A percentile compares a stretch with the other conserved stretches of the same genome.
phyloP scores from a whole-genome alignment of 37 sponge, comb jelly and placozoan genomes.

The Tethya wilhelma region DNA sequence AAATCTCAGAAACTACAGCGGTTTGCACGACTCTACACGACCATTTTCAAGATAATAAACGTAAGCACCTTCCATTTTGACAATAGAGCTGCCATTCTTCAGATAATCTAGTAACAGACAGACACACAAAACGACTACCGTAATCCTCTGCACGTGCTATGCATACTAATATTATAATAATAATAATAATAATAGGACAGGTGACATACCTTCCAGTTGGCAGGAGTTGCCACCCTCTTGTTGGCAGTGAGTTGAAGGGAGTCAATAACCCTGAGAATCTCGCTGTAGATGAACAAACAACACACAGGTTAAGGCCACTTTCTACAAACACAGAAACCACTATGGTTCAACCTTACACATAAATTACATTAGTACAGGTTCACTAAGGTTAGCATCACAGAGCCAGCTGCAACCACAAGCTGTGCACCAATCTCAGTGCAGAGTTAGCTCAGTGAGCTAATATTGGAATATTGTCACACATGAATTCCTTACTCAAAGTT shows the following conservation, averaged over 20 bases:
- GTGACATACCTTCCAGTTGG: constrained; percentile 87
- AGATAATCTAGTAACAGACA: too few species aligned
- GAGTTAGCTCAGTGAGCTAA: background rate
- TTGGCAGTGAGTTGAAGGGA: constrained; percentile 94
- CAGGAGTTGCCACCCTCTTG: constrained; percentile 99
- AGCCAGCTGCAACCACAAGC: background rate
- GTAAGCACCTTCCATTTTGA: too few species aligned
- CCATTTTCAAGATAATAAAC: too few species aligned
- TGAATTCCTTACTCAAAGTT: constrained; percentile 84
- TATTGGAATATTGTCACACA: too few species aligned
- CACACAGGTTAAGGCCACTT: background rate
- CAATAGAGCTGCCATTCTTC: too few species aligned
- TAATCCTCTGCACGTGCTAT: too few species aligned
- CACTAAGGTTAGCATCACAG: background rate
- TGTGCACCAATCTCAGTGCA: background rate
- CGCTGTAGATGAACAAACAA: constrained; percentile 52
- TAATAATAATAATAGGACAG: too few species aligned
- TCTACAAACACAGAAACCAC: background rate
- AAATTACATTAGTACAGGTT: background rate
- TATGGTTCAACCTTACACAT: background rate
- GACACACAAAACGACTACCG: too few species aligned
- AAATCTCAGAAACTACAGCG: too few species aligned
- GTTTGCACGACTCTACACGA: too few species aligned
- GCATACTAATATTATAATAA: too few species aligned
- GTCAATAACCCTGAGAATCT: constrained; percentile 95